A percentile compares a stretch with the other conserved stretches of the same genome.
phyloP scores from a whole-genome alignment of 92 coral and sea anemone genomes.

The Micromussa lordhowensis region DNA sequence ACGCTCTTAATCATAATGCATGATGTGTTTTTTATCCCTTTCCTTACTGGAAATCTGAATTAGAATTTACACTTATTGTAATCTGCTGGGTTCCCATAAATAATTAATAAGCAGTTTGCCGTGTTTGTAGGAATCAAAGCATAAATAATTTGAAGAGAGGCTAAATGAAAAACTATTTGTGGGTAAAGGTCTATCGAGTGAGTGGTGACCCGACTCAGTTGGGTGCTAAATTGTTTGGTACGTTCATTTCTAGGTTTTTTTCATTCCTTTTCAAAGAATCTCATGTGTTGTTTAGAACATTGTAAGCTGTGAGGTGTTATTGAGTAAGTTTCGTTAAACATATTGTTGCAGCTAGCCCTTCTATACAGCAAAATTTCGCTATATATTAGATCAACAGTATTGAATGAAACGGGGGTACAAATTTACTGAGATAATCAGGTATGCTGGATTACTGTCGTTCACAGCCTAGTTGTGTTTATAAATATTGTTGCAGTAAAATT shows the following conservation, averaged over 20 bases:
- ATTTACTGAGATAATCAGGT: too few relatives aligned
- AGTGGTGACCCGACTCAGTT: background rate
- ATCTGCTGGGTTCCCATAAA: background rate
- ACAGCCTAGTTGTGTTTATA: too few relatives aligned
- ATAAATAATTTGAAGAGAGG: conserved; percentile 13
- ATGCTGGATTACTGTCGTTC: too few relatives aligned
- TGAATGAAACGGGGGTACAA: too few relatives aligned
- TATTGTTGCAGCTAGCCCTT: too few relatives aligned
- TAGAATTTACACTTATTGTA: background rate
- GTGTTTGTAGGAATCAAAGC: conserved; percentile 2
- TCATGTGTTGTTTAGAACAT: background rate
- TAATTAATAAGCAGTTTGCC: conserved; percentile 18
- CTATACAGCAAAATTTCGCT: too few relatives aligned
- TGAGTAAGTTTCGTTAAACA: background rate
- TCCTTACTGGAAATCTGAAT: background rate
- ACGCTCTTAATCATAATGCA: background rate
- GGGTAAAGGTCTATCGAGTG: background rate
- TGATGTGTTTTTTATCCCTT: too few relatives aligned
- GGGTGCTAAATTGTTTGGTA: conserved; percentile 2
- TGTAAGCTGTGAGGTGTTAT: background rate
- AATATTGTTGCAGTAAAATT: too few relatives aligned
- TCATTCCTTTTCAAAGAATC: too few relatives aligned
- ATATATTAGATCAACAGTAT: too few relatives aligned
- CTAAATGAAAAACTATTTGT: background rate
- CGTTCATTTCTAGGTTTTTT: background rate